Percentiles rank a stretch among this genome's conserved stretches.
Conservation (phyloP, 2,888 invertebrate species). For the Eulithis testata region DNA sequence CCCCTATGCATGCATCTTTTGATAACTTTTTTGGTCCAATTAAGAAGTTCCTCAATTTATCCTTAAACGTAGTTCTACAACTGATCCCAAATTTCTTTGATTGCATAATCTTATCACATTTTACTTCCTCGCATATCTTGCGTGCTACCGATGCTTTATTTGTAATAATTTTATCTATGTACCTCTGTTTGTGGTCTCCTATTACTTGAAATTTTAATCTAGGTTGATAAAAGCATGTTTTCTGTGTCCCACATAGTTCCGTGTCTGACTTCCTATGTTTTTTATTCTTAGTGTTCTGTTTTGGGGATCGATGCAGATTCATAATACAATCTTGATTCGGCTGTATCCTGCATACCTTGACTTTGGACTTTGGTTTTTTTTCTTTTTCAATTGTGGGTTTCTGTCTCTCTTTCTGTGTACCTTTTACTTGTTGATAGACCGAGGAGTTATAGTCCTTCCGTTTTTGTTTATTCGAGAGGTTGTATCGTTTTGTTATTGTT, state of each 20-base stretch:
- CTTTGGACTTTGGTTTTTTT: background rate
- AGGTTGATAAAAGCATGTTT: constrained; percentile 1
- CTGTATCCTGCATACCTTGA: background rate
- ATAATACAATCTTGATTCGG: constrained; percentile 4
- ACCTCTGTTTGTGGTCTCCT: constrained; percentile 7
- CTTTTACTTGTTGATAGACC: constrained; percentile 1
- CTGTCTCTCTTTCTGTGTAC: background rate
- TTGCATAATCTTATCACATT: background rate
- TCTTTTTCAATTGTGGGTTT: background rate
- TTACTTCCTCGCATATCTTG: background rate
- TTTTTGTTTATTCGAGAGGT: background rate
- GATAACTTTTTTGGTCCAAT: background rate
- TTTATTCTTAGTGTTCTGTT: constrained; percentile 4
- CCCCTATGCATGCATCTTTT: background rate
- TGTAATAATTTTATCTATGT: background rate
- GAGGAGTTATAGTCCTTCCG: constrained; percentile 7
- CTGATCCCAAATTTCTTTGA: background rate
- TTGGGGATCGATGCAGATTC: constrained; percentile 1
- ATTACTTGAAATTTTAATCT: constrained; percentile 12
- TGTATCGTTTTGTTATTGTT: constrained; percentile 7
- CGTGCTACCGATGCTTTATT: background rate
- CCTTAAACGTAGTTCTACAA: background rate
- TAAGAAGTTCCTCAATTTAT: constrained; percentile 1
- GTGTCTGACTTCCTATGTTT: constrained; percentile 11
- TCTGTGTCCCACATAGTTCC: background rate